phyloP scores from a whole-genome alignment of 2,113 vertebrate species.

The Microtus ochrogaster region DNA sequence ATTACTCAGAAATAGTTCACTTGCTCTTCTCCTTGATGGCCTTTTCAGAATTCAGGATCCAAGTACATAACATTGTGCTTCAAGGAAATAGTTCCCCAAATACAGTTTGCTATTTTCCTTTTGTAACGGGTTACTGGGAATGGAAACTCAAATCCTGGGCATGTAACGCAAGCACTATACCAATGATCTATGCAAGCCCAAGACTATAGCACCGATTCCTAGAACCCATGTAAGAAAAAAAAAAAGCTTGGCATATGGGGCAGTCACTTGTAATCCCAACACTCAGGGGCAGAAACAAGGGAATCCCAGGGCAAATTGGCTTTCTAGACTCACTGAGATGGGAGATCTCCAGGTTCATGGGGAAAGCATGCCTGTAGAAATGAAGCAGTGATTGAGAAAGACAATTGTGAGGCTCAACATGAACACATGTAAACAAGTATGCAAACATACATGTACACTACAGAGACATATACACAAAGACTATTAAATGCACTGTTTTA shows the following conservation, averaged over 20 bases:
- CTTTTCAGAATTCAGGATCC: neutral
- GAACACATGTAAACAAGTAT: neutral
- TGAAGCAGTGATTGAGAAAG: neutral
- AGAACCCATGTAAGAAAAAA: neutral
- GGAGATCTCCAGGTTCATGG: neutral
- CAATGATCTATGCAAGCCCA: neutral
- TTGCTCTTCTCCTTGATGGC: neutral
- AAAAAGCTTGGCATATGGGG: neutral
- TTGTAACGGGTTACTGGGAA: neutral
- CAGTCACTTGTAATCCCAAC: neutral
- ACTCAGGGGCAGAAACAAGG: neutral
- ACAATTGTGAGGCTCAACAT: neutral
- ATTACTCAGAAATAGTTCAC: neutral
- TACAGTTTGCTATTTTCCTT: slow-evolving; percentile 9
- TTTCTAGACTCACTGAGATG: neutral
- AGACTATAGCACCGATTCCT: neutral
- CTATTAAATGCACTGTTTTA: neutral
- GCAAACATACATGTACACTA: neutral
- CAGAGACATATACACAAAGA: neutral
- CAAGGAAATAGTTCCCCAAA: neutral
- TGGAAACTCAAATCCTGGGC: neutral
- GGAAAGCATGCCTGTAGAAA: neutral
- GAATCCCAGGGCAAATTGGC: neutral
- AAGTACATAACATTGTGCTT: neutral
- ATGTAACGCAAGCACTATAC: neutral